Evolutionary conservation across 2,113 vertebrate species (phyloP).

Genomic region (Ceyx melanurus): DNA sequence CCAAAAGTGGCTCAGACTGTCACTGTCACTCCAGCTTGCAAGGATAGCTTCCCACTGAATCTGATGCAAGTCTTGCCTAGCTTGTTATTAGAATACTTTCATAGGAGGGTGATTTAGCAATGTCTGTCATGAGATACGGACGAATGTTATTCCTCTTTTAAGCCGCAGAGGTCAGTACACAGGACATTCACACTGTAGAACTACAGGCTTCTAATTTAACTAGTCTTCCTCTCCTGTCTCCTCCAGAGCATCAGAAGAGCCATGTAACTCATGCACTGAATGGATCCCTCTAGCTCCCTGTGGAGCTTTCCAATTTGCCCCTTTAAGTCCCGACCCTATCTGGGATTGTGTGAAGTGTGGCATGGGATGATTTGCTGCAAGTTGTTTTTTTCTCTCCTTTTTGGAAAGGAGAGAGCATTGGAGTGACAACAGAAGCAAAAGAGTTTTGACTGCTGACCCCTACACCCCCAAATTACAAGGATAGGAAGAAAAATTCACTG

Average conservation of each 20-base stretch:
- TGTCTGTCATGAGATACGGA: not conserved
- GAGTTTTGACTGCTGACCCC: not conserved
- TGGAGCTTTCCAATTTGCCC: not conserved
- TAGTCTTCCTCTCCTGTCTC: not conserved
- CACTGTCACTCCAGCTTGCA: not conserved
- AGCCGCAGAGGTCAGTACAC: not conserved
- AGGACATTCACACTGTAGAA: not conserved
- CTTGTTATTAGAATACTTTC: not conserved
- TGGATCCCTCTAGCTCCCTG: not conserved
- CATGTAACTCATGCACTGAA: not conserved
- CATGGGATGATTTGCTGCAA: not conserved
- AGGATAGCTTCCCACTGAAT: not conserved
- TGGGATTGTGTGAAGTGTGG: not conserved
- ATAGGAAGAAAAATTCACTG: not conserved
- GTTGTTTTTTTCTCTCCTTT: not conserved
- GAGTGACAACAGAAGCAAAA: not conserved
- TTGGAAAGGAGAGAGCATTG: not conserved
- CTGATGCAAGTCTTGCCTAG: not conserved
- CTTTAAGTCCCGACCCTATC: not conserved
- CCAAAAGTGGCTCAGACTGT: conserved; percentile 15
- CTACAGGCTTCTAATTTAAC: not conserved
- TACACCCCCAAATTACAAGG: not conserved
- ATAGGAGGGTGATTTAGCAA: not conserved
- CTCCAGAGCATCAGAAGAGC: not conserved
- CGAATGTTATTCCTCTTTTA: not conserved